phyloP scores from a whole-genome alignment of 2,113 vertebrate genomes.

The Electrona antarctica region DNA sequence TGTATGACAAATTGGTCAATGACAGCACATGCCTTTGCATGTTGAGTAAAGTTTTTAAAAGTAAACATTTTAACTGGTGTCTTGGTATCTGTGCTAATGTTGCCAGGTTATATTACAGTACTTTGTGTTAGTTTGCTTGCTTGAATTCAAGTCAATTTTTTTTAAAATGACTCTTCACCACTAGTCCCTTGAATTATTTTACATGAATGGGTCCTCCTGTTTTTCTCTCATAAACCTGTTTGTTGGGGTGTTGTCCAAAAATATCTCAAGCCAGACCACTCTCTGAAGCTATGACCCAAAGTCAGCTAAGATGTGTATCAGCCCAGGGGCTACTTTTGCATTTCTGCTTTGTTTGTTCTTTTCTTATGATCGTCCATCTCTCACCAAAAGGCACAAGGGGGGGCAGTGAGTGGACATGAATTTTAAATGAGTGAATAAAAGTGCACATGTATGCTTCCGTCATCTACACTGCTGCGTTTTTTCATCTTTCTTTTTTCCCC shows the following conservation, averaged over 20 bases:
- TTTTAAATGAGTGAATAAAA: conserved; percentile 72
- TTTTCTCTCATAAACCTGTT: no score
- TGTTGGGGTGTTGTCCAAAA: neutral
- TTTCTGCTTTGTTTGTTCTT: conserved; percentile 16
- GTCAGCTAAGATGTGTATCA: conserved; percentile 37
- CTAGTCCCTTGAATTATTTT: no score
- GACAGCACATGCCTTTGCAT: neutral
- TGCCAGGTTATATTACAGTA: neutral
- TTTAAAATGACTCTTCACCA: no score
- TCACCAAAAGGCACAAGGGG: conserved; percentile 24
- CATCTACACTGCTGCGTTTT: conserved; percentile 61
- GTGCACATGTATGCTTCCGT: conserved; percentile 52
- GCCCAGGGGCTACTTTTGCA: conserved; percentile 27
- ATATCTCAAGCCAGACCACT: conserved; percentile 27
- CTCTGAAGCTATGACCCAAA: conserved; percentile 28
- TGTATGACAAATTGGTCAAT: neutral
- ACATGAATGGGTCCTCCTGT: no score
- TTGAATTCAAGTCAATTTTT: no score
- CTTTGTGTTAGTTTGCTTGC: neutral
- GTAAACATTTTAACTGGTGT: neutral
- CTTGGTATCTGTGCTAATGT: neutral
- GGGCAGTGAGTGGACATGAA: conserved; percentile 63
- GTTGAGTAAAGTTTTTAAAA: neutral
- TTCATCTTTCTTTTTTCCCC: conserved; percentile 2
- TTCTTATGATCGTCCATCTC: conserved; percentile 16